Evolutionary conservation across 2,888 invertebrate genomes (phyloP).

Genomic region (Lissonota sp.): DNA sequence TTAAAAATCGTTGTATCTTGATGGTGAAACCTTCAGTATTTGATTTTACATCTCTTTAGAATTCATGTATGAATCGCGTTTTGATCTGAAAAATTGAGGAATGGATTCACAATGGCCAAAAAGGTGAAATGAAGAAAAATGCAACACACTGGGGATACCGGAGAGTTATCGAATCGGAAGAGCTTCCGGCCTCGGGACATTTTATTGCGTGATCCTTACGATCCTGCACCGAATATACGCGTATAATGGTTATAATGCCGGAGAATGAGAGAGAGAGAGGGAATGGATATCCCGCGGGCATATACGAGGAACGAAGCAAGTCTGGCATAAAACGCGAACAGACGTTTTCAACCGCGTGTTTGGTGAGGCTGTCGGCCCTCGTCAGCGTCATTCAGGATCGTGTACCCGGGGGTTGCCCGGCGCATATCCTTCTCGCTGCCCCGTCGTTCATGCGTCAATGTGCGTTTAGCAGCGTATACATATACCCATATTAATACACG

Average conservation of each 20-base stretch:
- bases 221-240: constrained; percentile 17
- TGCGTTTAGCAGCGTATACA: constrained; percentile 64
- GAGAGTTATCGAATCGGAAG: constrained; percentile 56
- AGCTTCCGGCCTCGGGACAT: constrained; percentile 69
- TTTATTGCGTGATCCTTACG: constrained; percentile 53
- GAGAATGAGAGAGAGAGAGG: constrained; percentile 20
- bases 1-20: too few relatives aligned
- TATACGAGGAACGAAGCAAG: constrained; percentile 65
- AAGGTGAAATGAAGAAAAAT: constrained; percentile 14
- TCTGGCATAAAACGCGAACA: constrained; percentile 81
- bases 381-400: constrained; percentile 81
- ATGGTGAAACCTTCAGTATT: too few relatives aligned
- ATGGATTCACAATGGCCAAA: constrained; percentile 16
- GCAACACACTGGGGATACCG: not conserved
- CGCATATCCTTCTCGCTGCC: constrained; percentile 27
- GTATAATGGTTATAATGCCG: constrained; percentile 43
- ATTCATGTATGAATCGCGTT: too few relatives aligned
- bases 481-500: constrained; percentile 51
- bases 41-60: too few relatives aligned
- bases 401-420: constrained; percentile 66
- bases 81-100: not conserved
- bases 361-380: constrained; percentile 82
- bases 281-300: constrained; percentile 54
- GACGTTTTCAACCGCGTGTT: constrained; percentile 82
- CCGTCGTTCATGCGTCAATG: constrained; percentile 70